Evolutionary conservation across 2,888 invertebrate species (phyloP), one percentile per base, ranked within the genome.

Genomic region (Hemithea aestivaria): DNA sequence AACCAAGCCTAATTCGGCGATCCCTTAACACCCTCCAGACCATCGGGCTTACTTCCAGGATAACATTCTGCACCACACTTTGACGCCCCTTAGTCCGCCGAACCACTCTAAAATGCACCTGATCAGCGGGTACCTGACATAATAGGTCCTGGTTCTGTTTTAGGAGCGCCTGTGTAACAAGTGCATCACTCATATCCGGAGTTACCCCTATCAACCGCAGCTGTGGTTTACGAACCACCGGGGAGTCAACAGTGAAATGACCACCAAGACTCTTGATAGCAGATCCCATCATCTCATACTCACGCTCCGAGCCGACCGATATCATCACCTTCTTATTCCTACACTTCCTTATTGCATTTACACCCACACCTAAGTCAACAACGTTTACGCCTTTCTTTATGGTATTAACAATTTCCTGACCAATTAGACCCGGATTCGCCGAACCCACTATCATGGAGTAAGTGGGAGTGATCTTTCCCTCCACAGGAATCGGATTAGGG

Each of bases 1-100:
- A 36, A 2, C 36, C 36, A 1, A 36, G 7, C 12, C 30, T 10
- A n/a, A 36, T 26, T 1, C 36, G 20, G 3, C 12, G 12, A 6
- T 26, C 30, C 9, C 20, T 7, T 0, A 30, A 20, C 1, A 11
- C 20, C 1, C 9, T 2, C 35, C 35, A 36, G n/a, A 26, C 7
- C 7, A 1, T 6, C 5, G 36, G 26, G 6, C 21, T 12, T 1
- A 36, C 36, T 26, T 30, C 26, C 4, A 30, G 1, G 2, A 36
- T 25, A 1, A 36, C 26, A 10, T 30, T 36, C 5, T 10, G 12
- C 0, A 36, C 7, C 1, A 8, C 20, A 3, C 7, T 9, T 1
- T 6, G 20, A 4, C 30, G n/a, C 0, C 30, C 30, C 7, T 12
- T 25, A 1, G 29, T 26, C 0, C 30, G 8, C 10, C 31, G 10